Evolutionary conservation across 2,888 invertebrate species (phyloP).

Genomic region (Drosophila gaucha): DNA sequence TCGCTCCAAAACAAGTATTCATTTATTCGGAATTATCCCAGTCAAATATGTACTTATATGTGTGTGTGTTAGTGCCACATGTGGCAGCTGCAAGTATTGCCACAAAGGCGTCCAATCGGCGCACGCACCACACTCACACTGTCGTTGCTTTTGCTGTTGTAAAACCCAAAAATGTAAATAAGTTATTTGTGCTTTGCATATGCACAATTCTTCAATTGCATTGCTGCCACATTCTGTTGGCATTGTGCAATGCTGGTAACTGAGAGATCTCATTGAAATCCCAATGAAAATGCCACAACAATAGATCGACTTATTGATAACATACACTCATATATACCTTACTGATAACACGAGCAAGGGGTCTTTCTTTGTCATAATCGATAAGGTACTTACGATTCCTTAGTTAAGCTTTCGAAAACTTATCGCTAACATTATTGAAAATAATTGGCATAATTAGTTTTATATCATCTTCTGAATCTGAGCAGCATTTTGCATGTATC

Average conservation of each 20-base stretch:
- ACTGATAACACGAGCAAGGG: neutral
- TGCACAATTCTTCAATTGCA: neutral
- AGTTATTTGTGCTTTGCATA: slow-evolving; percentile 26
- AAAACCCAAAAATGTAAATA: slow-evolving; percentile 11
- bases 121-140: slow-evolving; percentile 31
- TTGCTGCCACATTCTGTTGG: neutral
- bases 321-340: neutral
- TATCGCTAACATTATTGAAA: neutral
- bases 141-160: neutral
- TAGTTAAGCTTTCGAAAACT: neutral
- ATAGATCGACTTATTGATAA: no score
- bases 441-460: no score
- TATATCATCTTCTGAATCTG: no score
- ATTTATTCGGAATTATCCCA: slow-evolving; percentile 61
- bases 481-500: neutral
- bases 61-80: slow-evolving; percentile 25
- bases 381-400: no score
- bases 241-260: slow-evolving; percentile 1
- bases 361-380: neutral
- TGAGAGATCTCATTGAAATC: neutral
- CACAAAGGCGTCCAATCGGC: slow-evolving; percentile 73
- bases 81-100: slow-evolving; percentile 43
- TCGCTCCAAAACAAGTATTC: slow-evolving; percentile 61
- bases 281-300: neutral
- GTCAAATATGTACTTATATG: slow-evolving; percentile 9